These are phyloP conservation scores for Plecturocebus donacophilus DNA, from an alignment of 2,113 vertebrate genomes.

Conservation along the genomic window DNA sequence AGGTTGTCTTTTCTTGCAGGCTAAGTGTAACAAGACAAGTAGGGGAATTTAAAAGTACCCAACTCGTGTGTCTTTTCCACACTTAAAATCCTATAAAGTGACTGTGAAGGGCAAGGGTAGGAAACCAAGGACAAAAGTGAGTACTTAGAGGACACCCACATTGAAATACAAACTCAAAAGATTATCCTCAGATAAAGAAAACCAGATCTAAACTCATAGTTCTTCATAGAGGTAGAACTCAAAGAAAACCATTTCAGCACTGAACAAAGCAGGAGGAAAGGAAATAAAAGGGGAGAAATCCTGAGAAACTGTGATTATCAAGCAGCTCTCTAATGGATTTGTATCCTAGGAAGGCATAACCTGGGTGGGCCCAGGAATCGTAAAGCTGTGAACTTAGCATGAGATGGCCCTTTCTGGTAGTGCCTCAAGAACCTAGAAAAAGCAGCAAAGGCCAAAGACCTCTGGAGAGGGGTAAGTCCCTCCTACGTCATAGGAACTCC, in stretches of 20 bases:
- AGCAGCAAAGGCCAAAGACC: not conserved
- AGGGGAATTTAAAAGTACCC: not conserved
- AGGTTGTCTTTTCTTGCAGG: not conserved
- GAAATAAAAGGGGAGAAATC: not conserved
- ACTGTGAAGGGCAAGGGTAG: not conserved
- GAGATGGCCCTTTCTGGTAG: not conserved
- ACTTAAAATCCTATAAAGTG: not conserved
- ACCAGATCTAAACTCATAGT: not conserved
- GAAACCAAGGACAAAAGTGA: not conserved
- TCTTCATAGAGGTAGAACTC: not conserved
- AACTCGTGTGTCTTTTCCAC: not conserved
- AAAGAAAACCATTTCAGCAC: too few relatives aligned
- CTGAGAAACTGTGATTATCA: not conserved
- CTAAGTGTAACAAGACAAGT: not conserved
- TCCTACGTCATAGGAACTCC: not conserved
- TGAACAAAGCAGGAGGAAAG: not conserved
- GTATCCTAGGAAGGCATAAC: too few relatives aligned
- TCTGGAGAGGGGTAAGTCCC: not conserved
- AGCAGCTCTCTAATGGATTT: not conserved
- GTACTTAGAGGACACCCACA: not conserved
- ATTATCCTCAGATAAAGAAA: not conserved
- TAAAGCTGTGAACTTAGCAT: not conserved
- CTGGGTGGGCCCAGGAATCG: not conserved
- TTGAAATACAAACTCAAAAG: not conserved
- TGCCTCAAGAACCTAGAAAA: not conserved